These are phyloP conservation scores for Listronotus bonariensis DNA, from an alignment of 1,140 invertebrate species.

Conservation along the genomic window DNA sequence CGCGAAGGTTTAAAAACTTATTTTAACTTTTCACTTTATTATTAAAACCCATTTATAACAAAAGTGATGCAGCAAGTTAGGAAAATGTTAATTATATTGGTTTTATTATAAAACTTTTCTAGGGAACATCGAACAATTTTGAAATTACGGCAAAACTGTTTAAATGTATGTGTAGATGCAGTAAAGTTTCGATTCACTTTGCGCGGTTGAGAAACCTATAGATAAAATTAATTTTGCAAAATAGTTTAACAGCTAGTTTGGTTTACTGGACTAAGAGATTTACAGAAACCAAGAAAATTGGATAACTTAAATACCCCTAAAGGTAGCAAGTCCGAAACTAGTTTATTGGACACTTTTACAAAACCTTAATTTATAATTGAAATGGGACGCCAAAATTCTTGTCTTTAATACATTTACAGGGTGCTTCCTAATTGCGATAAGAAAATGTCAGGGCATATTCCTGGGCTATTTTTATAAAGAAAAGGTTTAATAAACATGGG, in stretches of 20 bases:
- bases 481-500: no score
- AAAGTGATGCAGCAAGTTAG: constrained; percentile 24
- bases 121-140: constrained; percentile 20
- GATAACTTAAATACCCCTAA: no score
- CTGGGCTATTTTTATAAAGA: no score
- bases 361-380: no score
- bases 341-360: no score
- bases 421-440: no score
- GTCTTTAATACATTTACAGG: no score
- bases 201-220: background rate
- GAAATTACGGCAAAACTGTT: constrained; percentile 25
- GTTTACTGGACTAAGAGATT: no score
- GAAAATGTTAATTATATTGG: constrained; percentile 34
- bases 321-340: no score
- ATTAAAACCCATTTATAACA: constrained; percentile 32
- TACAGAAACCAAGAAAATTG: no score
- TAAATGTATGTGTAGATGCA: constrained; percentile 22
- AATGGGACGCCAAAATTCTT: no score
- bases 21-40: constrained; percentile 25
- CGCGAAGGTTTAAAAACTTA: constrained; percentile 15
- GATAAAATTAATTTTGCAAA: constrained; percentile 16
- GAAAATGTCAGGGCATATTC: no score
- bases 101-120: constrained; percentile 32
- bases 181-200: constrained; percentile 10
- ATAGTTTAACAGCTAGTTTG: background rate